Conservation (phyloP, 2,113 vertebrate genomes). For the Blennius ocellaris region DNA sequence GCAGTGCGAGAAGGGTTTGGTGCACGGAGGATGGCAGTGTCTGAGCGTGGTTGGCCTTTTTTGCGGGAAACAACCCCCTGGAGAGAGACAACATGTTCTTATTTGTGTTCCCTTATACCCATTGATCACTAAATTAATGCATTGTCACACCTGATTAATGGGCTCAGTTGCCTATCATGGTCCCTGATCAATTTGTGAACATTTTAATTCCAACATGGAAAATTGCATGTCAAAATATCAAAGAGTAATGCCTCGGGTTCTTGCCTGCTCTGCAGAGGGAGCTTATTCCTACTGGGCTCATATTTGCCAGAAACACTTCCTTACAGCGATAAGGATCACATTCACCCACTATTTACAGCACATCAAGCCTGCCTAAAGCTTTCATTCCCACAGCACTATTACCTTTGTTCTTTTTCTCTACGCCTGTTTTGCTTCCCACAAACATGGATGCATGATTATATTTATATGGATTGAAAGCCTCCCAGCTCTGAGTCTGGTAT, state of each 20-base stretch:
- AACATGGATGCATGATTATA: slow-evolving; percentile 76
- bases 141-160: slow-evolving; percentile 80
- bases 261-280: slow-evolving; percentile 46
- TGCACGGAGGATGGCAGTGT: slow-evolving; percentile 92
- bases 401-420: slow-evolving; percentile 61
- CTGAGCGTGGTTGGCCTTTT: slow-evolving; percentile 86
- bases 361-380: slow-evolving; percentile 63
- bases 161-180: slow-evolving; percentile 62
- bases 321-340: slow-evolving; percentile 70
- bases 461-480: slow-evolving; percentile 77
- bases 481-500: slow-evolving; percentile 59
- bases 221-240: slow-evolving; percentile 83
- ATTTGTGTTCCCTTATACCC: slow-evolving; percentile 42
- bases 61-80: slow-evolving; percentile 91
- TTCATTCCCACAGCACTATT: slow-evolving; percentile 52
- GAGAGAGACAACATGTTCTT: slow-evolving; percentile 65
- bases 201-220: slow-evolving; percentile 80
- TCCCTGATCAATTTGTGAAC: slow-evolving; percentile 74
- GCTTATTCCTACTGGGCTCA: slow-evolving; percentile 60
- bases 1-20: slow-evolving; percentile 96
- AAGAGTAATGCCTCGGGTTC: slow-evolving; percentile 69
- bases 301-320: slow-evolving; percentile 71
- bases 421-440: slow-evolving; percentile 61
- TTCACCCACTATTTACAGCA: slow-evolving; percentile 73
- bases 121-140: slow-evolving; percentile 77